Evolutionary conservation across 2,888 invertebrate genomes (phyloP), one percentile per base, ranked within the genome.

Genomic region (Cinara cedri): DNA sequence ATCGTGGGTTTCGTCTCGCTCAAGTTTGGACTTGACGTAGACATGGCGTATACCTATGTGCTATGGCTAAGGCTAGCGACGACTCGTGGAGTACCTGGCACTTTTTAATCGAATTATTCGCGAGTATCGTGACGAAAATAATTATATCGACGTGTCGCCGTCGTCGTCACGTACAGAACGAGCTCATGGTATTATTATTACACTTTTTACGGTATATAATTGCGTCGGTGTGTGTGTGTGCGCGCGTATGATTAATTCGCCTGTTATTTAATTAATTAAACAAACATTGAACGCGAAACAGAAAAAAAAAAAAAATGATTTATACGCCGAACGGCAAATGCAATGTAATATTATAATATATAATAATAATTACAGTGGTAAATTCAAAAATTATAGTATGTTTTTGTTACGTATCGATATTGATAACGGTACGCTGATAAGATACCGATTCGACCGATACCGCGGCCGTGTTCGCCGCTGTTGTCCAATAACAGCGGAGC

Each of bases 361-460:
- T 1, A 62, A 19, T 16, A 63, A 44, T 44, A 10, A 19, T 63
- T 4, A 13, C 13, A 16, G 51, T n/a, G 6, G 62, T 62, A 34
- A 68, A 71, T 57, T 71, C 72, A 46, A 60, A 72, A 70, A 54
- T 34, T 62, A 8, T 6, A 34, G 16, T n/a, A 66, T 46, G 46
- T 60, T 72, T 72, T 57, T 72, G 60, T 26, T 60, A 72, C 72
- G 72, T 72, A 72, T 72, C 46, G 24, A 72, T 46, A 72, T 60
- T 72, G 72, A 72, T 72, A 72, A 72, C 57, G 46, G n/a, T 16
- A 10, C 11, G 11, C 10, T 54, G 70, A 70, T 70, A 70, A 70
- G 9, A 19, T 34, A 4, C 19, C 1, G 13, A 19, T 34, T 13
- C 34, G 34, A 34, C 34, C 34, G 34, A 34, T n/a, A n/a, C n/a